Percentiles rank a stretch among this genome's conserved stretches.
Evolutionary conservation across 2,888 invertebrate species (phyloP).

Genomic region (Selenia dentaria): DNA sequence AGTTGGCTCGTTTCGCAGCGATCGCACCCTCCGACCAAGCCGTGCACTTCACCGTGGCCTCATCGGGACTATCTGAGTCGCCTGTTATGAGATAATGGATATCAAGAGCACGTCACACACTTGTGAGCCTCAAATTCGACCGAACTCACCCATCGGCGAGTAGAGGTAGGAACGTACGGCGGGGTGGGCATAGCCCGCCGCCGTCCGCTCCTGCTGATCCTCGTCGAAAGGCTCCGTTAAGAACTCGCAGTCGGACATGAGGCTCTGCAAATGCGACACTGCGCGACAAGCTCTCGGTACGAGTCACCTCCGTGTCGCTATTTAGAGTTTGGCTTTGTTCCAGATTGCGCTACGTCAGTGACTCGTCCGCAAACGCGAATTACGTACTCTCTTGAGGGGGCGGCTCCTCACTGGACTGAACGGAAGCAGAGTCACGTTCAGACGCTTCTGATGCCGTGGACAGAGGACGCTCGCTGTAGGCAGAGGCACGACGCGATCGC

Average conservation of each 20-base stretch:
- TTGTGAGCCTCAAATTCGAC: constrained; percentile 58
- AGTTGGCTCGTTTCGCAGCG: constrained; percentile 61
- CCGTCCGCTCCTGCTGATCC: constrained; percentile 73
- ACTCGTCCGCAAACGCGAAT: constrained; percentile 68
- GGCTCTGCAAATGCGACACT: constrained; percentile 78
- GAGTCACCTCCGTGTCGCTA: constrained; percentile 78
- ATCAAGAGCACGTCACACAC: constrained; percentile 46
- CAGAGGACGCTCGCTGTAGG: constrained; percentile 72
- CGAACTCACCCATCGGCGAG: constrained; percentile 80
- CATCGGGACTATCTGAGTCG: constrained; percentile 86
- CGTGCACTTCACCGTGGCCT: constrained; percentile 85
- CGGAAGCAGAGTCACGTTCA: constrained; percentile 77
- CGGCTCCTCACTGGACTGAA: constrained; percentile 81
- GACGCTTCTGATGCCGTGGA: constrained; percentile 79
- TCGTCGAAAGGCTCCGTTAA: constrained; percentile 77
- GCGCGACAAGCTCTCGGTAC: constrained; percentile 75
- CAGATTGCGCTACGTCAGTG: constrained; percentile 77
- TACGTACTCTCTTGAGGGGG: constrained; percentile 80
- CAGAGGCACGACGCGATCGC: constrained; percentile 61
- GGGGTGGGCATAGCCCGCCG: constrained; percentile 71
- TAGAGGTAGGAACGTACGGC: constrained; percentile 84
- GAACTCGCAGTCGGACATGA: constrained; percentile 82
- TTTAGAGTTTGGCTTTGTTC: constrained; percentile 80
- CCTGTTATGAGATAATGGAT: constrained; percentile 72
- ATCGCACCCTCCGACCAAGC: constrained; percentile 75